Conservation (phyloP, 1,140 invertebrate species). For the Nephila pilipes region DNA sequence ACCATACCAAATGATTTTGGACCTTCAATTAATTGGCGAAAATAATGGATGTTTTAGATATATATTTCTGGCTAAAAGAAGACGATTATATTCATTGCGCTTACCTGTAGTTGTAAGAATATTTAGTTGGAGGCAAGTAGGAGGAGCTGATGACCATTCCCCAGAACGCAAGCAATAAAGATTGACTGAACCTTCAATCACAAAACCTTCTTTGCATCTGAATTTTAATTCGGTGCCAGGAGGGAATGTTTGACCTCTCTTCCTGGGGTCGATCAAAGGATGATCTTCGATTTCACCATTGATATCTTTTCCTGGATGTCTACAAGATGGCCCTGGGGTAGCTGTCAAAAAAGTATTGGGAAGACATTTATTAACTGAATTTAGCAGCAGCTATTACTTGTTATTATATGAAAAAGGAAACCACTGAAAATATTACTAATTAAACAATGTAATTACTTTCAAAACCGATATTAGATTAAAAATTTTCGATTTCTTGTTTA, state of each 20-base stretch:
- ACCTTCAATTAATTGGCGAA: no score
- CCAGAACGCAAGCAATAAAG: background rate
- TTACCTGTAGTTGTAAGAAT: background rate
- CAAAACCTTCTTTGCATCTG: slow-evolving; percentile 14
- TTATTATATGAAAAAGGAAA: no score
- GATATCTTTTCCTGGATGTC: background rate
- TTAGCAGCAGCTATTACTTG: no score
- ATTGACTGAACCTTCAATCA: background rate
- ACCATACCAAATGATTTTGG: no score
- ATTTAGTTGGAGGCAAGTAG: background rate
- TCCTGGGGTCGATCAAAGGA: background rate
- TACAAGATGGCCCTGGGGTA: background rate
- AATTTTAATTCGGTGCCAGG: background rate
- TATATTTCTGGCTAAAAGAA: no score
- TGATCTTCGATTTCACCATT: background rate
- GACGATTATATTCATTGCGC: background rate
- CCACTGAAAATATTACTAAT: no score
- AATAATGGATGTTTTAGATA: no score
- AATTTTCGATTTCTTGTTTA: no score
- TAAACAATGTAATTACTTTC: no score
- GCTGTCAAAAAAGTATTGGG: background rate
- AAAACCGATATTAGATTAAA: no score
- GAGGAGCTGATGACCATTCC: slow-evolving; percentile 27
- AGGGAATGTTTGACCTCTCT: background rate
- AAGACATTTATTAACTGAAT: background rate